Percentiles rank a stretch among this genome's conserved stretches.
phyloP scores from a whole-genome alignment of 2,113 vertebrate species.

The Sturnus vulgaris region DNA sequence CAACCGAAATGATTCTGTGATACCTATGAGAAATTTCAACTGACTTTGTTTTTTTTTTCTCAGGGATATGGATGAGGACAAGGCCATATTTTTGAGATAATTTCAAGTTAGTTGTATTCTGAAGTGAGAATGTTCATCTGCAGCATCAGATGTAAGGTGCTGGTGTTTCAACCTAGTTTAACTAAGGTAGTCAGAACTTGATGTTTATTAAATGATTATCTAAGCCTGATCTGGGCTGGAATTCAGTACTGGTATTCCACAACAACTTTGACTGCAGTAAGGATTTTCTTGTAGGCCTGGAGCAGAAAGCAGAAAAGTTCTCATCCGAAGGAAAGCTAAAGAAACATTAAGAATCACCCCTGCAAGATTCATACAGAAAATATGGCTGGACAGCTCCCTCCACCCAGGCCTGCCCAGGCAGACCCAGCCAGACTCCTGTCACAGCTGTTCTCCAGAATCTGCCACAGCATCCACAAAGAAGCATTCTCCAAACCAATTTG shows the following conservation, averaged over 20 bases:
- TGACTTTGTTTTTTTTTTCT: not conserved
- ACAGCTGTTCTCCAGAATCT: not conserved
- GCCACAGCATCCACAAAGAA: conserved; percentile 22
- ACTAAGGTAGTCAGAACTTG: not conserved
- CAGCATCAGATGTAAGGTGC: not conserved
- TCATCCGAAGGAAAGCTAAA: not conserved
- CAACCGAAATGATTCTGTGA: not conserved
- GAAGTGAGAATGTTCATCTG: not conserved
- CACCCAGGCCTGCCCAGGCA: not conserved
- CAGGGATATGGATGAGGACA: not conserved
- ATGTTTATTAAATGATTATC: not conserved
- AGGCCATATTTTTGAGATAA: not conserved
- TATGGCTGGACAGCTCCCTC: not conserved
- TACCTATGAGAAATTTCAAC: not conserved
- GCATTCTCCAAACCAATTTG: not conserved
- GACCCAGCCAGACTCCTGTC: not conserved
- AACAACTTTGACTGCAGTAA: not conserved
- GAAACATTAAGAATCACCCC: not conserved
- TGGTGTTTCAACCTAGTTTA: not conserved
- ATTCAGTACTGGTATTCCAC: not conserved
- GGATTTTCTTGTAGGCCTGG: not conserved
- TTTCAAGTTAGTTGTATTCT: not conserved
- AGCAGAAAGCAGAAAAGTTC: not conserved
- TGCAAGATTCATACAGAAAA: not conserved
- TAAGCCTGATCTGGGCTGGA: not conserved